Evolutionary conservation across 2,113 vertebrate species (phyloP), one percentile per base, ranked within the genome.

Genomic region (Melierax canorus): DNA sequence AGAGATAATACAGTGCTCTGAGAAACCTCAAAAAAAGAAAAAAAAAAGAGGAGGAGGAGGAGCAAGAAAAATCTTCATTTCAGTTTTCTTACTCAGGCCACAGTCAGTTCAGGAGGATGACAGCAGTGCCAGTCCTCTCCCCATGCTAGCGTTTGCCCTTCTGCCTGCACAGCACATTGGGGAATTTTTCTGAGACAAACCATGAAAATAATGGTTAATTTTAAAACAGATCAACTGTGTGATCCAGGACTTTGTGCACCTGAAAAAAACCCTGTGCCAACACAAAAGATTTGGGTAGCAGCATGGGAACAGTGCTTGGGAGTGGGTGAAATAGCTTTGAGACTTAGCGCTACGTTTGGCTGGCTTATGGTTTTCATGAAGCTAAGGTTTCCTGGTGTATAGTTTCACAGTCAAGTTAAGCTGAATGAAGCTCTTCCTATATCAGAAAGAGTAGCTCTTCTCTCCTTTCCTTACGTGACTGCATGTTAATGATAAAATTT

Each of bases 91-190:
- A 77, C 22, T 86, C 26, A 23, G 58, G 29, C 17, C 22, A 4
- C 29, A 58, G 32, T 63, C 51, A n/a, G 19, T 39, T 46, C n/a
- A 62, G 48, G 39, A 74, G 41, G 39, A 16, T 86, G 62, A 19
- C 76, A 48, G 32, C n/a, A 80, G 18, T 50, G 50, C 32, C 45
- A 58, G 17, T 74, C 24, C 27, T 86, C 26, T 69, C 8, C 19
- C 18, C 8, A 0, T 51, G 75, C 13, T 16, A 7, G n/a, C 1
- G 0, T 66, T 83, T 89, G 50, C 32, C 41, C 36, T 51, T 77
- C 32, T 53, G 34, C n/a, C 29, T 89, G 59, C 67, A 21, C 20
- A 77, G 38, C 20, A 29, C 3, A 3, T 1, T 55, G 50, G n/a
- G 20, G 41, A 39, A 38, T 66, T 89, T 38, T n/a, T 73, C 41